Conservation (phyloP, 2,888 invertebrate genomes). For the Cryptocephalus moraei region DNA sequence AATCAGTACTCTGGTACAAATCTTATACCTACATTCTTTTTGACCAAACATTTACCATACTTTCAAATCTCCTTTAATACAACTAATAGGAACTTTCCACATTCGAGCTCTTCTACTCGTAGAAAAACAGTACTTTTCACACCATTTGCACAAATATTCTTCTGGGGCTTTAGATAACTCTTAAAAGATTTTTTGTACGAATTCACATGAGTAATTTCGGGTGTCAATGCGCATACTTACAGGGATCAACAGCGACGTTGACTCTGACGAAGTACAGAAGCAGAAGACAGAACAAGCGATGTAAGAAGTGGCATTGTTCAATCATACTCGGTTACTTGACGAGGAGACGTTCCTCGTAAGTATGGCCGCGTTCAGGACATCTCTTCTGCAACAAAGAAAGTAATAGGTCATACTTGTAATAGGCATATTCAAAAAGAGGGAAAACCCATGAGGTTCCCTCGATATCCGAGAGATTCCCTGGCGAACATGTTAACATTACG, state of each 20-base stretch:
- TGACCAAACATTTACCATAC: no score
- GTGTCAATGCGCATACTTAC: constrained; percentile 23
- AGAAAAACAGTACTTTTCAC: no score
- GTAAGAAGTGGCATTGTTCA: constrained; percentile 15
- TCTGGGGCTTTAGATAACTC: no score
- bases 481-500: no score
- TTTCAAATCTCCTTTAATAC: no score
- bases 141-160: no score
- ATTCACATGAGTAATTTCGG: no score
- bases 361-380: constrained; percentile 23
- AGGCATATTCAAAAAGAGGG: neutral
- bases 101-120: no score
- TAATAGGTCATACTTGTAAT: neutral
- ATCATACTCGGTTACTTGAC: constrained; percentile 25
- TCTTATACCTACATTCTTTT: no score
- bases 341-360: constrained; percentile 23
- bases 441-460: constrained; percentile 1
- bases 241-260: constrained; percentile 29
- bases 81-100: no score
- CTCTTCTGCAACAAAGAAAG: constrained; percentile 24
- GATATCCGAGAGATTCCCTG: neutral
- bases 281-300: constrained; percentile 16
- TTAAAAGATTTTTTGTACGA: no score
- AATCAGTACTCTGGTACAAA: no score
- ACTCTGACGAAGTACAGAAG: constrained; percentile 17